Percentiles rank a stretch among this genome's conserved stretches.
These are phyloP conservation scores for Aphelinus atriplicis DNA, from an alignment of 1,140 invertebrate species.

Conservation along the genomic window DNA sequence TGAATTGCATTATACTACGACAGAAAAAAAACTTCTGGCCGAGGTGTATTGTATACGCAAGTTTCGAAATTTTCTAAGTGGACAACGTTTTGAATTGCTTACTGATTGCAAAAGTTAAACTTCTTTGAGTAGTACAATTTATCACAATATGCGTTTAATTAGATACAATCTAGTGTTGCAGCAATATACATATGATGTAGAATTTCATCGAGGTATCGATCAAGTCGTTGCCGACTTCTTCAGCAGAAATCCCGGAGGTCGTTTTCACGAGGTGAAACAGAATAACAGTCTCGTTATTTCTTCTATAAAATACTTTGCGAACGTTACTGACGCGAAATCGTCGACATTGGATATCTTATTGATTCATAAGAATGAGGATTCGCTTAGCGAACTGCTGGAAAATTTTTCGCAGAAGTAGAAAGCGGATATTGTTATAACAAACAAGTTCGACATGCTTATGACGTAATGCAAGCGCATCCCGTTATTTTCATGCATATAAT, in stretches of 20 bases:
- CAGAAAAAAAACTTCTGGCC: conserved; percentile 1
- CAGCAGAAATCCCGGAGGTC: conserved; percentile 4
- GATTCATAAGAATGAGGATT: no score
- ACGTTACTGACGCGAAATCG: no score
- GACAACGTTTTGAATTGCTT: conserved; percentile 11
- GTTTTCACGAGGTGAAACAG: not conserved
- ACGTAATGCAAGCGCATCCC: no score
- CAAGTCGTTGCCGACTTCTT: conserved; percentile 24
- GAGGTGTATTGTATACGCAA: conserved; percentile 15
- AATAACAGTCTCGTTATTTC: not conserved
- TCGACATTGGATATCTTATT: no score
- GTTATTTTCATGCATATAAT: no score
- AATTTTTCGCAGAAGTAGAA: no score
- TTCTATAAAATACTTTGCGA: no score
- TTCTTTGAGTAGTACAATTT: conserved; percentile 4
- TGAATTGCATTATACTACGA: not conserved
- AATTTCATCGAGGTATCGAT: conserved; percentile 3
- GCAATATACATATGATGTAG: conserved; percentile 5
- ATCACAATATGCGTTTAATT: conserved; percentile 5
- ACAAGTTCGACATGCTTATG: no score
- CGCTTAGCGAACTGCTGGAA: no score
- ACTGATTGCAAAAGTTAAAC: conserved; percentile 24
- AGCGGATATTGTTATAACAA: no score
- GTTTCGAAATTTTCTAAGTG: conserved; percentile 14
- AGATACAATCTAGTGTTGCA: not conserved